These are phyloP conservation scores for Ennomos erosarius DNA, from an alignment of 2,888 invertebrate genomes.

Conservation along the genomic window DNA sequence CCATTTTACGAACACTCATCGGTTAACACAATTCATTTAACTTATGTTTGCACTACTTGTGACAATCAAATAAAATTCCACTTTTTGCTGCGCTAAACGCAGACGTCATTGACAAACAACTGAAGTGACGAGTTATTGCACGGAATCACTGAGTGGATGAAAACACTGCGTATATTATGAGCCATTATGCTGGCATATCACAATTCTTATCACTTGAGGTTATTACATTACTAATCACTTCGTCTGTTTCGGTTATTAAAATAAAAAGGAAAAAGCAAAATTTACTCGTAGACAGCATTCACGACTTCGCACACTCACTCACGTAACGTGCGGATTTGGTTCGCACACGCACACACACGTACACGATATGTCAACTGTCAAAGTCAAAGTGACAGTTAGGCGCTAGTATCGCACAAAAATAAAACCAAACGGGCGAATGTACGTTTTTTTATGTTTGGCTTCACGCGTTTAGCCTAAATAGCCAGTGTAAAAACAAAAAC, in stretches of 20 bases:
- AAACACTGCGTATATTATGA: constrained; percentile 75
- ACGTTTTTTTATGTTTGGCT: neutral
- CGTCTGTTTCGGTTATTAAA: constrained; percentile 77
- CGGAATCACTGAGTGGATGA: constrained; percentile 78
- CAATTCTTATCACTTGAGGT: constrained; percentile 80
- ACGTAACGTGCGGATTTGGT: constrained; percentile 78
- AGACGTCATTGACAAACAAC: constrained; percentile 86
- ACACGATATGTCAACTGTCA: constrained; percentile 45
- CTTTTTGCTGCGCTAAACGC: constrained; percentile 85
- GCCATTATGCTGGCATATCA: constrained; percentile 78
- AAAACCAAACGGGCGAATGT: constrained; percentile 35
- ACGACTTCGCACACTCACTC: constrained; percentile 83
- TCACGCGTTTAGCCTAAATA: no score
- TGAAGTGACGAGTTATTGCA: constrained; percentile 83
- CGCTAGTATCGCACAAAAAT: constrained; percentile 53
- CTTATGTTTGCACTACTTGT: constrained; percentile 81
- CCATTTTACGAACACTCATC: constrained; percentile 81
- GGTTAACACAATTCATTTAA: constrained; percentile 75
- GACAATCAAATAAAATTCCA: constrained; percentile 83
- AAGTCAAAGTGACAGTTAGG: constrained; percentile 69
- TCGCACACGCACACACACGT: constrained; percentile 64
- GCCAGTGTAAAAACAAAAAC: no score
- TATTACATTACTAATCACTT: constrained; percentile 75
- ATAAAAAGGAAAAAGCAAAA: constrained; percentile 84
- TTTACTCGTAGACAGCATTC: constrained; percentile 79